phyloP scores from a whole-genome alignment of 2,113 vertebrate genomes.

The Pluvianellus socialis region DNA sequence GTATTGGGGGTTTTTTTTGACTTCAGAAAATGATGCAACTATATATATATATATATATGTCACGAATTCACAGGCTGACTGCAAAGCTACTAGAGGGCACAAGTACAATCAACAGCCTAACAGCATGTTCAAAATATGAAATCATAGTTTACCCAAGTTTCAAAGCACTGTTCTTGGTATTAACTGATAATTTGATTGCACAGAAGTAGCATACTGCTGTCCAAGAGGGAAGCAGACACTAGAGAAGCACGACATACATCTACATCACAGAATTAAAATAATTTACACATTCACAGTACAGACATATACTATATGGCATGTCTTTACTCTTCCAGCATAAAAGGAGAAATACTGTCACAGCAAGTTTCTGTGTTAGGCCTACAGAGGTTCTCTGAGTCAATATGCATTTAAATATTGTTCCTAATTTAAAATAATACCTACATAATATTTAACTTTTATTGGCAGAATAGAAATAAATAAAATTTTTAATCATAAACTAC shows the following conservation, averaged over 20 bases:
- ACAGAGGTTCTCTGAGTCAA: neutral
- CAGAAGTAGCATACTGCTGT: neutral
- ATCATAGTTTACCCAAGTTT: neutral
- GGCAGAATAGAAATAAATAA: neutral
- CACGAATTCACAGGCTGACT: neutral
- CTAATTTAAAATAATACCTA: neutral
- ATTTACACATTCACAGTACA: neutral
- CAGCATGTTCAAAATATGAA: neutral
- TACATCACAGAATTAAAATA: neutral
- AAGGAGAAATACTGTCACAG: neutral
- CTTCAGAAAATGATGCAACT: neutral
- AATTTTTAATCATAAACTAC: neutral
- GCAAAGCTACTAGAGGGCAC: neutral
- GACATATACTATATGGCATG: no score
- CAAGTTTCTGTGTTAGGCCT: no score
- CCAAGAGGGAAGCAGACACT: neutral
- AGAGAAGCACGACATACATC: neutral
- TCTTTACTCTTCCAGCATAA: neutral
- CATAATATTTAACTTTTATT: neutral
- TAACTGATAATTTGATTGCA: no score
- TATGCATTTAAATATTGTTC: neutral
- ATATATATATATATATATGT: no score
- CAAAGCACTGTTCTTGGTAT: neutral
- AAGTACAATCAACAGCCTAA: neutral
- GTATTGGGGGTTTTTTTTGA: neutral